phyloP scores from a whole-genome alignment of 2,888 invertebrate species.

The Eupithecia centaureata region DNA sequence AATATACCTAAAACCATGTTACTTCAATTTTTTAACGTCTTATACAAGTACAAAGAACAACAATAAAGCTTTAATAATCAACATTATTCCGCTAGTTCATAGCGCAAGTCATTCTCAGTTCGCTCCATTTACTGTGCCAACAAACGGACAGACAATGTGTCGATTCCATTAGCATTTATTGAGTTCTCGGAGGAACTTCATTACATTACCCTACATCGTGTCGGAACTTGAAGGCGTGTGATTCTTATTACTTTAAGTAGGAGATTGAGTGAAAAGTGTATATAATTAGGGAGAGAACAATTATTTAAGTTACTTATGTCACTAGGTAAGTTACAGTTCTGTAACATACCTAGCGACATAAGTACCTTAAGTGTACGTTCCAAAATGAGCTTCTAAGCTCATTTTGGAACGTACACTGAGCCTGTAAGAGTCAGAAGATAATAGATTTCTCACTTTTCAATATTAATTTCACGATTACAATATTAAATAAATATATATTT shows the following conservation, averaged over 20 bases:
- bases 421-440: no score
- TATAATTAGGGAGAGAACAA: not conserved
- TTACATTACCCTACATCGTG: slow-evolving; percentile 37
- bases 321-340: not conserved
- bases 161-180: slow-evolving; percentile 36
- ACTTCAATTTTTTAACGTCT: no score
- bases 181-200: slow-evolving; percentile 39
- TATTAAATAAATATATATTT: no score
- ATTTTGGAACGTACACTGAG: no score
- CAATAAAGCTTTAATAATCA: not conserved
- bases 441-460: no score
- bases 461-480: no score
- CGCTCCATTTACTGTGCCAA: slow-evolving; percentile 12
- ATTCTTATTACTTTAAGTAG: slow-evolving; percentile 26
- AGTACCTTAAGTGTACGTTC: no score
- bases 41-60: not conserved
- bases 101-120: slow-evolving; percentile 16
- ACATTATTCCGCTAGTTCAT: not conserved
- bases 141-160: slow-evolving; percentile 31
- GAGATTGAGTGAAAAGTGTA: not conserved
- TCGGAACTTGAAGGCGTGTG: slow-evolving; percentile 16
- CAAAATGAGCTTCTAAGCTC: no score
- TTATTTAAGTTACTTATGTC: not conserved
- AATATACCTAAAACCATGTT: no score
- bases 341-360: no score